Conservation (phyloP, 2,888 invertebrate species). For the Aleiodes testaceus region DNA sequence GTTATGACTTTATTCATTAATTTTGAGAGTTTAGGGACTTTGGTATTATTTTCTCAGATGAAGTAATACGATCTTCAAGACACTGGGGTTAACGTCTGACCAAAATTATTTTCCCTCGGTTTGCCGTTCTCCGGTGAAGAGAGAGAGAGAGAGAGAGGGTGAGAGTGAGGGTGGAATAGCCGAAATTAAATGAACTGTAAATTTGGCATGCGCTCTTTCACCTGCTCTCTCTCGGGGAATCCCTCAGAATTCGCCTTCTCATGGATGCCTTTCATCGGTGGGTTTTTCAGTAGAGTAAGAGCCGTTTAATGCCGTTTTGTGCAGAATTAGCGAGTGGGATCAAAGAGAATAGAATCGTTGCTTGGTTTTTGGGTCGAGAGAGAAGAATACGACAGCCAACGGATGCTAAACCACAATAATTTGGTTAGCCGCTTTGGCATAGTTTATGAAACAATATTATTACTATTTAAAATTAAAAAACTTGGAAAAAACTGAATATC, state of each 20-base stretch:
- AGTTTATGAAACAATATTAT: not conserved
- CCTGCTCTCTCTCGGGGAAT: slow-evolving; percentile 59
- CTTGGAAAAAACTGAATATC: too few relatives aligned
- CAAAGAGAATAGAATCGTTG: slow-evolving; percentile 57
- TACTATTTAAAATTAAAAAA: too few relatives aligned
- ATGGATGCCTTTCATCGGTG: slow-evolving; percentile 66
- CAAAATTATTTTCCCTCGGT: slow-evolving; percentile 39
- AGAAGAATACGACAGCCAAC: slow-evolving; percentile 33
- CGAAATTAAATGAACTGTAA: slow-evolving; percentile 69
- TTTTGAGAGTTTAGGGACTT: not conserved
- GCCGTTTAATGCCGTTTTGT: slow-evolving; percentile 46
- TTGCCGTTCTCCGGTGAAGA: not conserved
- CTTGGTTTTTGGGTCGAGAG: slow-evolving; percentile 20
- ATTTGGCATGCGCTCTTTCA: slow-evolving; percentile 55
- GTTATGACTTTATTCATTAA: not conserved
- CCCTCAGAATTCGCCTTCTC: slow-evolving; percentile 58
- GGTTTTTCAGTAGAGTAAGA: slow-evolving; percentile 50
- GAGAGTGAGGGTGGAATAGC: slow-evolving; percentile 58
- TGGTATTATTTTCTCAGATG: not conserved
- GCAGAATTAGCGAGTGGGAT: slow-evolving; percentile 63
- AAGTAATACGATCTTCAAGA: slow-evolving; percentile 7
- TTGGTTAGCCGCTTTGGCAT: slow-evolving; percentile 51
- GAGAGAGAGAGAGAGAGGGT: not conserved
- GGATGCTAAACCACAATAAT: slow-evolving; percentile 52
- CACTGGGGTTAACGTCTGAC: not conserved